Evolutionary conservation across 2,888 invertebrate species (phyloP), one percentile per base, ranked within the genome.

Genomic region (Drosophila prostipennis): DNA sequence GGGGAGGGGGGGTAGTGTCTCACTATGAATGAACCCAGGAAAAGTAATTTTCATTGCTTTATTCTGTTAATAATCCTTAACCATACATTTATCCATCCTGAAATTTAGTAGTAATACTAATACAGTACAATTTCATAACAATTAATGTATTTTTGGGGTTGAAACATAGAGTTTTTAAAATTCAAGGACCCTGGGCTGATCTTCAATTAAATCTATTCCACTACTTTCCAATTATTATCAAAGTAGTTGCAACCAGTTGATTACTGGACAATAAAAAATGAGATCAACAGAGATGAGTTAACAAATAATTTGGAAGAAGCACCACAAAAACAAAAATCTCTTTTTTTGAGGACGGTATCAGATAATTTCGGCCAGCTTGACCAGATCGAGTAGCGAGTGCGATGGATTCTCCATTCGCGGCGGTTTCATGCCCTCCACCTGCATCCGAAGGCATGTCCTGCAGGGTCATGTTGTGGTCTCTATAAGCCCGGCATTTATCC

Each of bases 351-450:
- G 11, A 34, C 11, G 11, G 34, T 7, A 11, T 55, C 73, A 87
- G 54, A 78, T 70, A 64, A 78, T 64, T 49, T 78, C 72, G 3
- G 82, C 65, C 34, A 69, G 56, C 51, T 72, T 76, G 8, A 80
- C 74, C 32, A 77, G 63, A 55, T 84, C 74, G 14, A 78, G 42
- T 16, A 87, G 48, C 6, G 84, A 74, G 10, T 49, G 65, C 10
- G 39, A 19, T 19, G 72, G 58, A 39, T 70, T 52, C 26, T 29
- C 49, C 19, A 11, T n/a, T 48, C 6, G 48, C 26, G 3, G 42
- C 14, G 19, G 16, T 23, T 23, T 34, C 29, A 26, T 13, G 26
- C 39, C 32, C 43, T 43, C 16, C 37, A 11, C 13, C 13, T 39
- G 53, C 46, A 10, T 14, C 0, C 29, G 7, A 43, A 14, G 5